Percentiles rank a stretch among this genome's conserved stretches.
These are phyloP conservation scores for Podiceps cristatus DNA, from an alignment of 2,113 vertebrate genomes.

Conservation along the genomic window DNA sequence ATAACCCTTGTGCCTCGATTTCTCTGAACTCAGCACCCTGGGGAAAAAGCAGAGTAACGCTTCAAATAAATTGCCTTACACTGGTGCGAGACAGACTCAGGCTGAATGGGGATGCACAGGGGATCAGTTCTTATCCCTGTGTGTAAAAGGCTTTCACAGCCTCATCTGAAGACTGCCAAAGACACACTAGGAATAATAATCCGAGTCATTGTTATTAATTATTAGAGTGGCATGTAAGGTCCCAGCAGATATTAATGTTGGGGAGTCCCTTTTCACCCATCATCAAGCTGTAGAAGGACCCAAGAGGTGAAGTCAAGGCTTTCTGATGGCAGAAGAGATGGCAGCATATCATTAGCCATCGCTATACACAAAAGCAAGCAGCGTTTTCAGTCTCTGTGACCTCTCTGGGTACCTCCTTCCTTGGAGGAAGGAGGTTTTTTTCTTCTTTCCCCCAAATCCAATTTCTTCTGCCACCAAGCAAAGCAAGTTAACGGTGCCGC, in stretches of 20 bases:
- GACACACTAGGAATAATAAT: not conserved
- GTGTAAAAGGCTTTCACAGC: not conserved
- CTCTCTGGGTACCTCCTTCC: not conserved
- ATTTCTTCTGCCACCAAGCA: not conserved
- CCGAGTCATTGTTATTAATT: not conserved
- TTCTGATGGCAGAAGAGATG: not conserved
- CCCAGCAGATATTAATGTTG: not conserved
- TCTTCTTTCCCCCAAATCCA: not conserved
- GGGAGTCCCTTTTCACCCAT: not conserved
- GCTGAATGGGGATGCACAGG: not conserved
- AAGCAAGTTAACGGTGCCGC: not conserved
- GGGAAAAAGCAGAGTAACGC: not conserved
- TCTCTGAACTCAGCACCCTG: not conserved
- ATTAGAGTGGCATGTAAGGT: not conserved
- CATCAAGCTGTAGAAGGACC: not conserved
- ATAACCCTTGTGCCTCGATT: not conserved
- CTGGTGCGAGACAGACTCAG: not conserved
- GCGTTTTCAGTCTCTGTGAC: not conserved
- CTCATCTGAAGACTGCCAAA: not conserved
- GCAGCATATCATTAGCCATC: not conserved
- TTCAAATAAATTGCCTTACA: not conserved
- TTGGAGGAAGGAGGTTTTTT: not conserved
- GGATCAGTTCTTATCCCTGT: not conserved
- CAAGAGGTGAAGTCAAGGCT: not conserved
- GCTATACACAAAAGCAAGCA: not conserved